Base-by-base conservation (phyloP, 2,888 invertebrate genomes). In the Argyra leucocephala region DNA sequence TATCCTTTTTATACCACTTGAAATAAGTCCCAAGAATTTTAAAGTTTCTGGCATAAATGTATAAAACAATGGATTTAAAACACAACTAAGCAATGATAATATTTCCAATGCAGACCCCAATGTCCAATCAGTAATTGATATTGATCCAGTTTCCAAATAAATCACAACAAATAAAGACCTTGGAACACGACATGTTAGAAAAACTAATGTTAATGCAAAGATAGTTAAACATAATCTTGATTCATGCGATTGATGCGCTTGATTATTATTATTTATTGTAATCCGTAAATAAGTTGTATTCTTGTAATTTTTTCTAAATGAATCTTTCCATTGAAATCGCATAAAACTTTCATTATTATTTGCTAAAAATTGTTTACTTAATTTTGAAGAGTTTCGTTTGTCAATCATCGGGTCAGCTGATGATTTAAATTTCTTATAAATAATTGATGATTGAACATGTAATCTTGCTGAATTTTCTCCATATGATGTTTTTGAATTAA, bases 1-100 rank as follows among this genome's bases (percentile, higher is more conserved):
- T 31, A 6, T 10, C 9, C 12, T 3, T 31, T 2, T 31, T 6
- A 31, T 4, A 10, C n/a, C 5, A 10, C 18, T 48, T 48, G 48
- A 18, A 5, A 48, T 31, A 31, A 7, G 31, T 7, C 10, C 10
- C 10, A 31, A 18, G 18, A 48, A n/a, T 48, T 48, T 48, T 48
- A 48, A 72, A 3, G 84, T 82, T 71, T 83, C 82, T 57, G 83
- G 81, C 7, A 85, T 74, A 69, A 85, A 85, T 1, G 85, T 82
- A 69, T 86, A 86, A 31, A 86, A 75, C 62, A 85, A 79, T 1
- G 86, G 86, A 78, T 86, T 84, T 24, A 85, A 66, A 0, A 81
- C 81, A 60, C 83, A 83, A 70, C 83, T 84, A 5, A 82, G 65
- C 57, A 84, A 72, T 7, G 82, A 82, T 21, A 86, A 71, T 4